phyloP scores from a whole-genome alignment of 2,113 vertebrate genomes.

The Toxotes jaculatrix region DNA sequence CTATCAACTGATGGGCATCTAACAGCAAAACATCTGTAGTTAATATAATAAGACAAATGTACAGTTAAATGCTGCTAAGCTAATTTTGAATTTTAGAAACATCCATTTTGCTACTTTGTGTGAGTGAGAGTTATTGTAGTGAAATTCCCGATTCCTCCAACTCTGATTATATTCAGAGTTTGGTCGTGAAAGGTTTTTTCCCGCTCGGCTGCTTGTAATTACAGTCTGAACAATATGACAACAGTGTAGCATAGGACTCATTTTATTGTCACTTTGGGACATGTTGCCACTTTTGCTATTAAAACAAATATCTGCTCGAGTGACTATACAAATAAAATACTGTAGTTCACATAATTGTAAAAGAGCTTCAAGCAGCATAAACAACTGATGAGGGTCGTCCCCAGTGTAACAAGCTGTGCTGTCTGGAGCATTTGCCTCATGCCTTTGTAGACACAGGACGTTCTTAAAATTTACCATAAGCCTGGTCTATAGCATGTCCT shows the following conservation, averaged over 20 bases:
- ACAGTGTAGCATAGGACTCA: neutral
- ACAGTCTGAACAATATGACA: neutral
- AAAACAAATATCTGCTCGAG: neutral
- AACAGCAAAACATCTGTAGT: neutral
- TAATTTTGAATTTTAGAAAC: too few species aligned
- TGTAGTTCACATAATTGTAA: neutral
- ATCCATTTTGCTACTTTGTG: too few species aligned
- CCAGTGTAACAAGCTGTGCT: neutral
- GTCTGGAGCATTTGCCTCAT: neutral
- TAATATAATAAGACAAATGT: too few species aligned
- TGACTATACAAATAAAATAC: neutral
- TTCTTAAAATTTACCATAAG: too few species aligned
- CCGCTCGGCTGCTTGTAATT: neutral
- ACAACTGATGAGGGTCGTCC: neutral
- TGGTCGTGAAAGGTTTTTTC: neutral
- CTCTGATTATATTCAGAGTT: neutral
- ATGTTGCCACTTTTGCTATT: neutral
- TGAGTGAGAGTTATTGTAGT: neutral
- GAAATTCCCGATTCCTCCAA: neutral
- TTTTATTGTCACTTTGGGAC: slow-evolving; percentile 12
- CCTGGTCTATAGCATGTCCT: neutral
- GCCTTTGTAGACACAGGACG: neutral
- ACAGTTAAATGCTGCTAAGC: too few species aligned
- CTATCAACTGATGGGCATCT: neutral
- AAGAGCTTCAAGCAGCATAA: neutral